A percentile compares a stretch with the other conserved stretches of the same genome.
phyloP scores from a whole-genome alignment of 2,113 vertebrate species.

The Labeo catla region DNA sequence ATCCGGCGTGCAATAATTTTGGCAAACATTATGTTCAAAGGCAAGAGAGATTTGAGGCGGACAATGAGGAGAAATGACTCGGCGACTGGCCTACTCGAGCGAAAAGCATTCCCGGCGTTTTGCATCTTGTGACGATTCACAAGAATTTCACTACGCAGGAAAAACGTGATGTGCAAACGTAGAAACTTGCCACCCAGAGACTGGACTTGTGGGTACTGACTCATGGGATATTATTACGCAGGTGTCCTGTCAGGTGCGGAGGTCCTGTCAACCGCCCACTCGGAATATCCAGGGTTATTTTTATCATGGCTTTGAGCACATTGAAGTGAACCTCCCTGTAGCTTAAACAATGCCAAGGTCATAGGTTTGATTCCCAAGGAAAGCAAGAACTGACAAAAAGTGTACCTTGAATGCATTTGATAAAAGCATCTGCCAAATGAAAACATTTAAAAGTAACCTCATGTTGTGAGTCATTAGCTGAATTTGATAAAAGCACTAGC shows the following conservation, averaged over 20 bases:
- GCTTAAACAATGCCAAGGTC: background rate
- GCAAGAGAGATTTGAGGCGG: conserved; percentile 13
- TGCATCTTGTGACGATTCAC: background rate
- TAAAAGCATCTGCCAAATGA: background rate
- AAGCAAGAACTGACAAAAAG: background rate
- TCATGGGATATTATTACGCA: conserved; percentile 5
- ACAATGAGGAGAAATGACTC: conserved; percentile 33
- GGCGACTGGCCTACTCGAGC: background rate
- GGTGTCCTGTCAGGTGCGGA: background rate
- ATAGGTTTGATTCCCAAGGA: background rate
- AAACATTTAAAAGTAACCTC: background rate
- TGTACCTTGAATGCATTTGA: background rate
- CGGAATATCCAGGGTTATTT: background rate
- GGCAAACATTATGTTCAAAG: conserved; percentile 44
- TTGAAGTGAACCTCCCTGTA: background rate
- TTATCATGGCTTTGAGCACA: background rate
- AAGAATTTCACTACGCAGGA: background rate
- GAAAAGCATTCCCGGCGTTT: background rate
- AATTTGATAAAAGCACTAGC: too few relatives aligned
- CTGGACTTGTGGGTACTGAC: background rate
- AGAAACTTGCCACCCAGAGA: background rate
- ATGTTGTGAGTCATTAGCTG: background rate
- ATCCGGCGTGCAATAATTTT: conserved; percentile 43
- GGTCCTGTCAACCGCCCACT: background rate
- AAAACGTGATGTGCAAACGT: background rate